These are phyloP conservation scores for Recurvirostra avosetta DNA, from an alignment of 2,113 vertebrate species.

Conservation along the genomic window DNA sequence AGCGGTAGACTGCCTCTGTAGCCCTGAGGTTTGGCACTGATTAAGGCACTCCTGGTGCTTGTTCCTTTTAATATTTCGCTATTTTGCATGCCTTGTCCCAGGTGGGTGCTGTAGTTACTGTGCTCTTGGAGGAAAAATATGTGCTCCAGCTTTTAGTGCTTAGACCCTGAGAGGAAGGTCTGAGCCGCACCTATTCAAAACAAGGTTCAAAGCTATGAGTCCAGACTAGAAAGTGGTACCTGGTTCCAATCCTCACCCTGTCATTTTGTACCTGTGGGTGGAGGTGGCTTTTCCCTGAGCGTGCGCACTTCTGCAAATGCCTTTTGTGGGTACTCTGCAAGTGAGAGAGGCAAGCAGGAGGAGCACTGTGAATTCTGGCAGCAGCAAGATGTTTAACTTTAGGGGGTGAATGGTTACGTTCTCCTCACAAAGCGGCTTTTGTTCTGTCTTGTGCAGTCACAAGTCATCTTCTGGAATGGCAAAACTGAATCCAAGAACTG, in stretches of 20 bases:
- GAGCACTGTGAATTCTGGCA: not conserved
- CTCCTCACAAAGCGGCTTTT: not conserved
- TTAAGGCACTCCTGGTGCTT: not conserved
- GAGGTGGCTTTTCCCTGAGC: not conserved
- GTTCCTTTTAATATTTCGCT: not conserved
- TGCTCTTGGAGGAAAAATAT: not conserved
- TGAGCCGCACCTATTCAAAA: not conserved
- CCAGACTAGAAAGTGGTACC: not conserved
- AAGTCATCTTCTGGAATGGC: not conserved
- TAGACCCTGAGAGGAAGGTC: not conserved
- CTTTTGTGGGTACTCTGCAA: not conserved
- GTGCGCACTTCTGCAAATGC: not conserved
- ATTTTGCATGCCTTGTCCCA: not conserved
- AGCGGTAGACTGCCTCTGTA: not conserved
- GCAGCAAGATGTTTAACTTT: not conserved
- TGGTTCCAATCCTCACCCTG: not conserved
- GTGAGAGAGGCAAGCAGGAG: not conserved
- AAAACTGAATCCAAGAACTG: not conserved
- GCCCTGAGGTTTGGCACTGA: conserved; percentile 20
- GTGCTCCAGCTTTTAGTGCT: not conserved
- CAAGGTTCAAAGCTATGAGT: not conserved
- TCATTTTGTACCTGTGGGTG: not conserved
- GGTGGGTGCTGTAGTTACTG: not conserved
- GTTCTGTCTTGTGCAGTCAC: not conserved
- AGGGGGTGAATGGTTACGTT: not conserved